Evolutionary conservation across 2,797 vertebrate species (phyloP).

Genomic region (Cynopterus sphinx): DNA sequence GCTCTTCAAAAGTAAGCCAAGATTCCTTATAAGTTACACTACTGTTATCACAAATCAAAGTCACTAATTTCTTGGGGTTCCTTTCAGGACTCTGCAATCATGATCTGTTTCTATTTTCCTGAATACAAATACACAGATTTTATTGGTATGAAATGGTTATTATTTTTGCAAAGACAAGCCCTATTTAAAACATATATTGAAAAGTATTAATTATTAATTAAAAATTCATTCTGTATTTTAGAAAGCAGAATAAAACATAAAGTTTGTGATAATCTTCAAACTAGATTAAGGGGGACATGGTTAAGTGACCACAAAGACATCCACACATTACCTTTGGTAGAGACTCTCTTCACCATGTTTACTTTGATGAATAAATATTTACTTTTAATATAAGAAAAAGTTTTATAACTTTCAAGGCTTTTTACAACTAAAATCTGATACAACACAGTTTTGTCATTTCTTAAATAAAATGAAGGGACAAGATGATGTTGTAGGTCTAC

Average conservation of each 20-base stretch:
- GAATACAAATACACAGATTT: neutral
- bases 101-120: neutral
- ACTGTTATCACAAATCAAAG: neutral
- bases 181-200: neutral
- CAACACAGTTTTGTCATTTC: neutral
- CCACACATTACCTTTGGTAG: neutral
- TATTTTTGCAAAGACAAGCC: neutral
- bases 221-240: neutral
- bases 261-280: neutral
- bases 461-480: slow-evolving; percentile 51
- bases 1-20: neutral
- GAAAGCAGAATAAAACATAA: neutral
- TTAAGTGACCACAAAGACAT: neutral
- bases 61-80: neutral
- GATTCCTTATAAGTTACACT: neutral
- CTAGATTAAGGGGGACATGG: neutral
- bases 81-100: neutral
- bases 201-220: neutral
- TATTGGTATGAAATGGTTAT: neutral
- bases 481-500: neutral
- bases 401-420: neutral
- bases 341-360: neutral
- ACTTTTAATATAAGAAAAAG: neutral
- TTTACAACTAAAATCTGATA: neutral
- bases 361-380: neutral